phyloP scores from a whole-genome alignment of 2,113 vertebrate genomes.

The Phylloscopus trochilus region DNA sequence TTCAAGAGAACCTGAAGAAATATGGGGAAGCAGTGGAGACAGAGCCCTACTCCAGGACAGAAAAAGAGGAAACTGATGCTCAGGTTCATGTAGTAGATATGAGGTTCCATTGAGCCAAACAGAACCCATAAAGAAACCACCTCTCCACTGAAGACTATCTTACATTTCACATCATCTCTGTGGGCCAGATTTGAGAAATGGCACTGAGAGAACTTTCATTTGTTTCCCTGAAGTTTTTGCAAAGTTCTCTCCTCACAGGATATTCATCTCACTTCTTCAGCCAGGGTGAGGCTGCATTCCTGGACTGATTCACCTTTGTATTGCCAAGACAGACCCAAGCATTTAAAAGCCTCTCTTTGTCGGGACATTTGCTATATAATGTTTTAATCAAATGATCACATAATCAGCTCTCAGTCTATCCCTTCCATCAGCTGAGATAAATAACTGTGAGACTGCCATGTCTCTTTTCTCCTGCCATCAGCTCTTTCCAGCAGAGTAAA shows the following conservation, averaged over 20 bases:
- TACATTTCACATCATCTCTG: not conserved
- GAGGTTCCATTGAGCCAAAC: not conserved
- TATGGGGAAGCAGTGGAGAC: not conserved
- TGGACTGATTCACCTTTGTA: not conserved
- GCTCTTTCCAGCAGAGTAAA: not conserved
- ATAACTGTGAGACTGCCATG: not conserved
- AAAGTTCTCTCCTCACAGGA: not conserved
- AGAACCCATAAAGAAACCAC: not conserved
- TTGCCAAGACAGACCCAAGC: not conserved
- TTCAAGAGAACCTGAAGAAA: not conserved
- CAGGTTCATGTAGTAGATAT: rapidly evolving
- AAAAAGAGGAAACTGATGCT: not conserved
- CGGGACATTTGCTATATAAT: not conserved
- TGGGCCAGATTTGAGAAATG: not conserved
- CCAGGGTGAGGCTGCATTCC: not conserved
- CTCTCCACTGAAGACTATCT: not conserved
- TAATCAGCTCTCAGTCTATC: conserved; percentile 1
- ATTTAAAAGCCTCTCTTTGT: not conserved
- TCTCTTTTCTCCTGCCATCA: not conserved
- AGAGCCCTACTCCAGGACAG: not conserved
- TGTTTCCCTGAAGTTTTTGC: not conserved
- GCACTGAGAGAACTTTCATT: not conserved
- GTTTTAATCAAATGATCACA: not conserved
- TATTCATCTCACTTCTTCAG: not conserved
- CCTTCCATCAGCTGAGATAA: not conserved